phyloP scores from a whole-genome alignment of 2,113 vertebrate genomes.

The Sialia sialis region DNA sequence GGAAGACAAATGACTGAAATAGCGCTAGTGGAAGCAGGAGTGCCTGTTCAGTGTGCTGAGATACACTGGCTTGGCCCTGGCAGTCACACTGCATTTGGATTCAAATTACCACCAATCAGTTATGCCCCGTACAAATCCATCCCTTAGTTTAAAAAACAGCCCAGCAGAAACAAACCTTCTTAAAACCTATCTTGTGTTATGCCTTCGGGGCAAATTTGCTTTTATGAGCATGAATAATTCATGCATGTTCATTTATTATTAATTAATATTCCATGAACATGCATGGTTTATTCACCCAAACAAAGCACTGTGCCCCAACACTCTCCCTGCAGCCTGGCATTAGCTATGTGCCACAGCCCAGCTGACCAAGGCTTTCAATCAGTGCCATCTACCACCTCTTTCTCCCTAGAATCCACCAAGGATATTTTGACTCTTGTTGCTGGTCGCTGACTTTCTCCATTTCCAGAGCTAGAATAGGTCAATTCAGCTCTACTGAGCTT shows the following conservation, averaged over 20 bases:
- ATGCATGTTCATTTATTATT: constrained; percentile 66
- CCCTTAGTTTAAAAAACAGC: background rate
- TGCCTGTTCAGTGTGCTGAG: background rate
- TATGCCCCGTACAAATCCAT: constrained; percentile 7
- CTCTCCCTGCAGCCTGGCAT: background rate
- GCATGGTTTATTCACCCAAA: constrained; percentile 67
- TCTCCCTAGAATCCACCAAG: background rate
- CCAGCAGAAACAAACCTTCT: background rate
- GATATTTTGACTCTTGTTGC: background rate
- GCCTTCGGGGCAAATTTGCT: constrained; percentile 69
- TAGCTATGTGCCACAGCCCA: background rate
- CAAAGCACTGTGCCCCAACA: background rate
- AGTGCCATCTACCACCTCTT: background rate
- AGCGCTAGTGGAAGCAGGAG: background rate
- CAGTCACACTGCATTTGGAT: background rate
- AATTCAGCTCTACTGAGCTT: background rate
- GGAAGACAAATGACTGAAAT: constrained; percentile 17
- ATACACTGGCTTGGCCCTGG: background rate
- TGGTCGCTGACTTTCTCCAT: background rate
- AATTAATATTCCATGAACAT: constrained; percentile 71
- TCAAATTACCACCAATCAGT: constrained; percentile 35
- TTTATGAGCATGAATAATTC: constrained; percentile 72
- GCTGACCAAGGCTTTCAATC: background rate
- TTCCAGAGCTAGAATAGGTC: background rate
- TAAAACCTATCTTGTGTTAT: constrained; percentile 50